Conservation (phyloP, 1,140 invertebrate genomes). For the Bombyx mandarina region DNA sequence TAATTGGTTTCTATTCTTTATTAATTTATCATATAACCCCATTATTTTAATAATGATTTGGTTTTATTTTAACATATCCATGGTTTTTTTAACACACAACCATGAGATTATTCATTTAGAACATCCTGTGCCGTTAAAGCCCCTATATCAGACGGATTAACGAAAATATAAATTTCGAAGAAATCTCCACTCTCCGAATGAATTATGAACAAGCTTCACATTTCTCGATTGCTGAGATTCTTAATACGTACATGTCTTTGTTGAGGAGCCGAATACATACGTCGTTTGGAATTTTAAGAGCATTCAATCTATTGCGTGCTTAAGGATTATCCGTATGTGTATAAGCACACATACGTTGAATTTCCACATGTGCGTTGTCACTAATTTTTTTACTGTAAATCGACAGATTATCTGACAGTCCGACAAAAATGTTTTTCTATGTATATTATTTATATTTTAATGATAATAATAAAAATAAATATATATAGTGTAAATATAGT, state of each 20-base stretch:
- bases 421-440: background rate
- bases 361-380: background rate
- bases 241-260: slow-evolving; percentile 7
- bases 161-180: slow-evolving; percentile 25
- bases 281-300: slow-evolving; percentile 1
- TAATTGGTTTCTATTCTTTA: too few species aligned
- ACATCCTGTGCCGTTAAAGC: too few species aligned
- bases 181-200: slow-evolving; percentile 25
- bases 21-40: too few species aligned
- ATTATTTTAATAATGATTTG: too few species aligned
- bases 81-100: too few species aligned
- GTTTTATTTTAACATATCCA: too few species aligned
- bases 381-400: background rate
- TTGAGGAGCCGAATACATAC: slow-evolving; percentile 6
- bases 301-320: slow-evolving; percentile 5
- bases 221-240: slow-evolving; percentile 12
- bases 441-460: too few species aligned
- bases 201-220: slow-evolving; percentile 27
- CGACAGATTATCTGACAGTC: background rate
- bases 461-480: too few species aligned
- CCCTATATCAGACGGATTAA: slow-evolving; percentile 11
- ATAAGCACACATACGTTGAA: background rate
- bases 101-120: too few species aligned
- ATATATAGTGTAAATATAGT: too few species aligned
- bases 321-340: background rate